Evolutionary conservation across 2,113 vertebrate species (phyloP), one percentile per base, ranked within the genome.

Genomic region (Solea solea): DNA sequence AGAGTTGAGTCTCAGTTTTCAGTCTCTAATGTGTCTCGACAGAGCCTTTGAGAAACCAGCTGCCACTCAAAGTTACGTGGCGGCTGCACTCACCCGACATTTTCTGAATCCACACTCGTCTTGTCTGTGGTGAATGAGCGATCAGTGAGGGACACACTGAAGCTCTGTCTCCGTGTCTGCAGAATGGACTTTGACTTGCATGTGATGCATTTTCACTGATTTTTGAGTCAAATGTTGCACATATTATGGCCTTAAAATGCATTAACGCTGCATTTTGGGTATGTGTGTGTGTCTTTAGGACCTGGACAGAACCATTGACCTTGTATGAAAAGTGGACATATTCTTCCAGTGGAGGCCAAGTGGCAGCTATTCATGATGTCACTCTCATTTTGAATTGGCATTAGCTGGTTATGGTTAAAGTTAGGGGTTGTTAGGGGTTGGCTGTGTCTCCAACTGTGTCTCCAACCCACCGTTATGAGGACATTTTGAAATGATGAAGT

Each of bases 51-150:
- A 2, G 44, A 81, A 84, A 76, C 49, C 81, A 73, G 68, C 76
- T 67, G 7, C 64, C 80, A 70, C 70, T 82, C 67, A 34, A 76
- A 84, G 63, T 78, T 76, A 59, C 12, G 8, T n/a, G 50, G 53
- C 61, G 41, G 53, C 71, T 44, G 50, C 56, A 21, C 71, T 74
- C 62, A 82, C 69, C 86, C 86, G 84, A 87, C 86, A 86, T 88
- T 84, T 84, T 34, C 61, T 77, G 68, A 72, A 64, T 16, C 64
- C 64, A 67, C 67, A 50, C 82, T 73, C 16, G 16, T 74, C 69
- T 21, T 48, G 10, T 12, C 45, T 74, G 27, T 9, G 44, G 53
- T 86, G 84, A 86, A 69, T 60, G 50, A 55, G 55, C 69, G n/a
- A 50, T 60, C 54, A 55, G 55, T 72, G n/a, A 50, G 34, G 63